phyloP scores from a whole-genome alignment of 2,113 vertebrate genomes.

The Psettodes erumei region DNA sequence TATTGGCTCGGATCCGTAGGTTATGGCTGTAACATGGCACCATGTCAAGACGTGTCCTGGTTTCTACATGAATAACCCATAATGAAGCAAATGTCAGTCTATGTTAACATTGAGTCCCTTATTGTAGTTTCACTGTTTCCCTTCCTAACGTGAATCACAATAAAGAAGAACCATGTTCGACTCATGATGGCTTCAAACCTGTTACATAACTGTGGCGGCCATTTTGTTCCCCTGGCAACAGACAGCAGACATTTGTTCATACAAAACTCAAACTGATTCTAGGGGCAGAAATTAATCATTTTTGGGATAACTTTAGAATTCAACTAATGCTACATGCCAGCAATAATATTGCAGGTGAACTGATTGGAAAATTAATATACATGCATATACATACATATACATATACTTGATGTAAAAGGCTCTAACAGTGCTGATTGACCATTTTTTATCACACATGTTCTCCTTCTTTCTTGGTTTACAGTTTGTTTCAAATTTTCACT shows the following conservation, averaged over 20 bases:
- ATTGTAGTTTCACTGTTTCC: neutral
- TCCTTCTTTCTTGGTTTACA: neutral
- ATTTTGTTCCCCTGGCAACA: conserved; percentile 44
- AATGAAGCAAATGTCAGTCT: neutral
- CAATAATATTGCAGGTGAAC: neutral
- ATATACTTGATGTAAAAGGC: no score
- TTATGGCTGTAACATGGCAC: neutral
- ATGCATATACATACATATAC: no score
- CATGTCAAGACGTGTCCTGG: neutral
- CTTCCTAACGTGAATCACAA: neutral
- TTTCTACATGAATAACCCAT: neutral
- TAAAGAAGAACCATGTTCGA: conserved; percentile 2
- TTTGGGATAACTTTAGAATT: neutral
- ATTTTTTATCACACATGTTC: neutral
- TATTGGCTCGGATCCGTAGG: neutral
- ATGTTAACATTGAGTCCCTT: neutral
- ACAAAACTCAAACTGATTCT: neutral
- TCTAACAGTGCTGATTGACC: neutral
- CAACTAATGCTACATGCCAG: neutral
- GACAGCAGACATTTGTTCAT: neutral
- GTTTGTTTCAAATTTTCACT: neutral
- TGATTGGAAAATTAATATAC: neutral
- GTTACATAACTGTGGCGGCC: conserved; percentile 44
- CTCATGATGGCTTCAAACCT: conserved; percentile 5
- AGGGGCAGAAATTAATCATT: neutral